Conservation (phyloP, 92 coral and sea anemone genomes). For the Epizoanthus stellaris region DNA sequence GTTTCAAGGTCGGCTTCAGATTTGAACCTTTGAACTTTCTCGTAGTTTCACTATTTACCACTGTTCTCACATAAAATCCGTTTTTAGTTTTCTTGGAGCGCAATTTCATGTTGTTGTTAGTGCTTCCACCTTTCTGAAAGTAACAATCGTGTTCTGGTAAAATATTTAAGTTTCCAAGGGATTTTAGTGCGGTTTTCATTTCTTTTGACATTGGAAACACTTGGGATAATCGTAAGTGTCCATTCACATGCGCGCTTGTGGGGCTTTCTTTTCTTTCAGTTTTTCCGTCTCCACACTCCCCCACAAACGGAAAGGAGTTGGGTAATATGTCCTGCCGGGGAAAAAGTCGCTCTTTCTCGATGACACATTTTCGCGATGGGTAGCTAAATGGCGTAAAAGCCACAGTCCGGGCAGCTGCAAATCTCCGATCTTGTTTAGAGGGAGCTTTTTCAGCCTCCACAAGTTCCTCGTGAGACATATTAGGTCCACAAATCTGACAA, state of each 20-base stretch:
- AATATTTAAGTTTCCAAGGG: constrained; percentile 27
- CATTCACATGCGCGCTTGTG: not conserved
- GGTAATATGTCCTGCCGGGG: not conserved
- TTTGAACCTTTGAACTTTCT: not conserved
- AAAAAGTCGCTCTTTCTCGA: not conserved
- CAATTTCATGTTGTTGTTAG: not conserved
- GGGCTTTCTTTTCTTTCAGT: not conserved
- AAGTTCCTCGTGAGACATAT: not conserved
- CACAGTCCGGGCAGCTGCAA: constrained; percentile 3
- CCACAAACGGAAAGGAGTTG: not conserved
- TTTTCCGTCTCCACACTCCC: not conserved
- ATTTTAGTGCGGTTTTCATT: not conserved
- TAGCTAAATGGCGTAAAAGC: not conserved
- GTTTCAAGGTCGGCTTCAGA: not conserved
- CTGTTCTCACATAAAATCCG: not conserved
- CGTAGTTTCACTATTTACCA: no score
- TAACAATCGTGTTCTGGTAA: not conserved
- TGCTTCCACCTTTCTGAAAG: not conserved
- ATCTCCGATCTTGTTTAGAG: not conserved
- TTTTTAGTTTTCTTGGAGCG: not conserved
- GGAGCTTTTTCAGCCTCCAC: not conserved
- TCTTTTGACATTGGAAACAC: constrained; percentile 35
- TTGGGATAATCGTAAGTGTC: not conserved
- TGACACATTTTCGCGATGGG: not conserved
- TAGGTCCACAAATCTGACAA: not conserved